Base-by-base conservation (phyloP, 2,888 invertebrate genomes). In the Callyntrura sp. region DNA sequence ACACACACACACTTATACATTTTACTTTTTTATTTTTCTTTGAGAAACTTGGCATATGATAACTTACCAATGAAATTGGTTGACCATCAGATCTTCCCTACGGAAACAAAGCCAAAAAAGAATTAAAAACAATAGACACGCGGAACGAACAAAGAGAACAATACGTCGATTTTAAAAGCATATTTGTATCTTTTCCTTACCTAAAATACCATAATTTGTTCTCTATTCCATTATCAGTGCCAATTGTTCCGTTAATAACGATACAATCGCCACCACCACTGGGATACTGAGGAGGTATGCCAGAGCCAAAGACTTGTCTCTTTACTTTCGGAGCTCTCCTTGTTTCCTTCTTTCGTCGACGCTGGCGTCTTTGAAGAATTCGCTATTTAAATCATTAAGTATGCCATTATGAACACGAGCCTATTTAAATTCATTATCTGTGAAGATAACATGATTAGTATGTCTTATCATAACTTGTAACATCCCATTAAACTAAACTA, bases 131-230 rank as follows among this genome's bases (percentile, higher is more conserved):
- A n/a, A n/a, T n/a, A n/a, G n/a, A n/a, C n/a, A n/a, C n/a, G n/a
- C n/a, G n/a, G n/a, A n/a, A n/a, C n/a, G n/a, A n/a, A n/a, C n/a
- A n/a, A n/a, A n/a, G n/a, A n/a, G n/a, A n/a, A n/a, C n/a, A n/a
- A n/a, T n/a, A n/a, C n/a, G n/a, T n/a, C n/a, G n/a, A n/a, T n/a
- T n/a, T n/a, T n/a, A n/a, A n/a, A n/a, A n/a, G n/a, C n/a, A n/a
- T n/a, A n/a, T n/a, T n/a, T n/a, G n/a, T n/a, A n/a, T n/a, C n/a
- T n/a, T n/a, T n/a, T n/a, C n/a, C n/a, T n/a, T n/a, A n/a, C n/a
- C n/a, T 20, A 35, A 87, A 91, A 68, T 91, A 91, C 90, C 90
- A 91, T n/a, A 91, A 43, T 14, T 51, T 70, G 17, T 91, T 91
- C 57, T 91, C 91, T 2, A 51, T 17, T 1, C 87, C 90, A 51